phyloP scores from a whole-genome alignment of 2,797 vertebrate species.

The Acridotheres tristis region DNA sequence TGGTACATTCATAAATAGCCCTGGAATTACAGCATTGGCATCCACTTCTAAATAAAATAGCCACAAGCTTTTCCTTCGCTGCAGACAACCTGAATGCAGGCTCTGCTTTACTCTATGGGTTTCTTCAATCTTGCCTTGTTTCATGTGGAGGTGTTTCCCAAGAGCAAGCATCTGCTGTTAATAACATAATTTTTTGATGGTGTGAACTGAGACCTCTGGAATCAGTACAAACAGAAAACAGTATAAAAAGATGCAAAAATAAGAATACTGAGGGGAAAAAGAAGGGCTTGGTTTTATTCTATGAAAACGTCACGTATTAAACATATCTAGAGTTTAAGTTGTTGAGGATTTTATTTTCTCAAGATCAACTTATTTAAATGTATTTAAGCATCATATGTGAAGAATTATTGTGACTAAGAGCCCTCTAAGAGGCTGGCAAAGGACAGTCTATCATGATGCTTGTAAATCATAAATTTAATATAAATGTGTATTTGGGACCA shows the following conservation, averaged over 20 bases:
- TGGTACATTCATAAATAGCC: neutral
- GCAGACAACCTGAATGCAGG: neutral
- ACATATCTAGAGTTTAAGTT: neutral
- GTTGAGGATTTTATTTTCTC: neutral
- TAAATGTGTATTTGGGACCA: constrained; percentile 12
- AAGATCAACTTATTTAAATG: constrained; percentile 32
- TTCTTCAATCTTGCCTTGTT: neutral
- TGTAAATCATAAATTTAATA: constrained; percentile 46
- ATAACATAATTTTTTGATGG: neutral
- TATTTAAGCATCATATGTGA: constrained; percentile 19
- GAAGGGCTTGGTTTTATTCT: neutral
- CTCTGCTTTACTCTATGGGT: neutral
- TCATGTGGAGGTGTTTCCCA: neutral
- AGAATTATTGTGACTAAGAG: constrained; percentile 31
- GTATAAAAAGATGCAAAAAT: neutral
- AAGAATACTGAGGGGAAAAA: neutral
- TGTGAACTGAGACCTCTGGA: neutral
- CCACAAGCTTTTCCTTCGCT: neutral
- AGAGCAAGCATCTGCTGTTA: neutral
- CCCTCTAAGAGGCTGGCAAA: constrained; percentile 48
- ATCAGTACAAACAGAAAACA: neutral
- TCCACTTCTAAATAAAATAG: neutral
- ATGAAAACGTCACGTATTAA: neutral
- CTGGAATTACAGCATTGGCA: neutral
- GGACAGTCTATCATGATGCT: neutral